Evolutionary conservation across 2,888 invertebrate genomes (phyloP).

Genomic region (Lissocephala sabroskyi): DNA sequence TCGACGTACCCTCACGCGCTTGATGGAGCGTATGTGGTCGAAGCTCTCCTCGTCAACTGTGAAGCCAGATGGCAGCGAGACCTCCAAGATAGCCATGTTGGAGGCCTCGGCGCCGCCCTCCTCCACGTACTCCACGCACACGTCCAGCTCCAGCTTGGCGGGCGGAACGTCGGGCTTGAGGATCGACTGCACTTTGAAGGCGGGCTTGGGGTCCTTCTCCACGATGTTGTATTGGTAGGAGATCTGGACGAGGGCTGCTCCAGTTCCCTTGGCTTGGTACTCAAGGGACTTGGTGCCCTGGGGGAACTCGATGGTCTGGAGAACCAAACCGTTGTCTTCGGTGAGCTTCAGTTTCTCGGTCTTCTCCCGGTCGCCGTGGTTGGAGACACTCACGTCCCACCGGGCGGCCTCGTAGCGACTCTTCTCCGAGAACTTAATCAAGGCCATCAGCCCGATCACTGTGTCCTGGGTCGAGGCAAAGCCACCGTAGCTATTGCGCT

Average conservation of each 20-base stretch:
- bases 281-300: slow-evolving; percentile 77
- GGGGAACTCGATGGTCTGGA: slow-evolving; percentile 80
- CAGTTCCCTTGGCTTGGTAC: slow-evolving; percentile 85
- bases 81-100: slow-evolving; percentile 94
- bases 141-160: slow-evolving; percentile 84
- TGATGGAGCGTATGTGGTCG: slow-evolving; percentile 75
- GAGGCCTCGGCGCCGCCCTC: slow-evolving; percentile 74
- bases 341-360: slow-evolving; percentile 77
- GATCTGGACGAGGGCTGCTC: slow-evolving; percentile 84
- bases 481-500: slow-evolving; percentile 79
- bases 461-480: slow-evolving; percentile 86
- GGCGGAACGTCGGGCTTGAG: slow-evolving; percentile 84
- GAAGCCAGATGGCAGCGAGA: slow-evolving; percentile 91
- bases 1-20: slow-evolving; percentile 69
- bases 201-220: slow-evolving; percentile 89
- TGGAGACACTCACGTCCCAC: slow-evolving; percentile 75
- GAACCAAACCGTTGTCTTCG: slow-evolving; percentile 83
- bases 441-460: slow-evolving; percentile 81
- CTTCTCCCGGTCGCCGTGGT: slow-evolving; percentile 70
- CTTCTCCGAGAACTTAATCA: slow-evolving; percentile 74
- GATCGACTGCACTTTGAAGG: slow-evolving; percentile 88
- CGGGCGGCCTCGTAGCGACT: slow-evolving; percentile 73
- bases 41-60: slow-evolving; percentile 84
- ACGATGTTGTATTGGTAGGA: slow-evolving; percentile 87
- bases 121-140: slow-evolving; percentile 81